Base-by-base conservation (phyloP, 2,113 vertebrate species). In the Chloebia gouldiae region DNA sequence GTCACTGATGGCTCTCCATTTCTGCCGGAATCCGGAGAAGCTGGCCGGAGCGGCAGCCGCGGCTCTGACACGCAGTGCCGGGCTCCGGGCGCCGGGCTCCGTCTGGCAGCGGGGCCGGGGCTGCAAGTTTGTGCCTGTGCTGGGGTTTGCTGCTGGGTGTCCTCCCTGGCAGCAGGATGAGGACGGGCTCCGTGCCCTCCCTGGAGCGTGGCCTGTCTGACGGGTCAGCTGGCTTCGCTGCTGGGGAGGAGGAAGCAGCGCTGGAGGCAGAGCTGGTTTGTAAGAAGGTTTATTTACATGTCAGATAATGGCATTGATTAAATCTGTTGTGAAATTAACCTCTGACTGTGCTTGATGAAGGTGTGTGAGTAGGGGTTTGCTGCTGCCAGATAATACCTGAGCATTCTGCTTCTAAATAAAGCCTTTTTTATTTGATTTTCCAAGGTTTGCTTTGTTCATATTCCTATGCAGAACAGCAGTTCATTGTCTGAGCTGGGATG, bases 131-230 rank as follows among this genome's bases (percentile, higher is more conserved):
- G 81, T 16, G 3, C 7, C 2, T 1, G 24, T 3, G 57, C 23
- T 6, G 1, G 2, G 6, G 3, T 68, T 5, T 31, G 76, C 63
- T 13, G 77, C 89, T 6, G 76, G 1, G 61, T 8, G 57, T 6
- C 19, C 7, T 0, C 13, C 10, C 65, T 2, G 15, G 40, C 64
- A 8, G 54, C 4, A 2, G 3, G 65, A 1, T 0, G 33, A 0
- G 15, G 24, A 6, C 1, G 42, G 60, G 88, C 50, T 66, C 14
- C 2, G 1, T 15, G 3, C 31, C 33, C 66, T 49, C 45, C 35
- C 59, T 2, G 54, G 7, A 28, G 30, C 2, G 4, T 4, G 79
- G 59, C 76, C 45, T 23, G 11, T 20, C 51, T 45, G 45, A 7
- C 9, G 0, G 20, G 18, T 35, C 64, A 3, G 5, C 68, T 37